Percentiles rank a stretch among this genome's conserved stretches.
phyloP scores from a whole-genome alignment of 2,888 invertebrate genomes.

The Pimpla rufipes region DNA sequence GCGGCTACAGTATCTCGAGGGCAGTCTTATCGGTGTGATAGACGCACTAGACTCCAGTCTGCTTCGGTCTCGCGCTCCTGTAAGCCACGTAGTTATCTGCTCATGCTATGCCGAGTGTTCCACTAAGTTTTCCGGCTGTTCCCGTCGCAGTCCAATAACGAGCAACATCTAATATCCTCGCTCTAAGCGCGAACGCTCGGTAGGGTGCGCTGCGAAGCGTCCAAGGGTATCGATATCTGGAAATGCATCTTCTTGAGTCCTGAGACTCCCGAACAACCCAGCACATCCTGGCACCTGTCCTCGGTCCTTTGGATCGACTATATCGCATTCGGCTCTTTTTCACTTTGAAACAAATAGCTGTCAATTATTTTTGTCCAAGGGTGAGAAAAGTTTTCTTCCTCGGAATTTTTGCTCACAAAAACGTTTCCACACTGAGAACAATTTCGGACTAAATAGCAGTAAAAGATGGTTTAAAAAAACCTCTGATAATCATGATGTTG shows the following conservation, averaged over 20 bases:
- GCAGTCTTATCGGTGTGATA: conserved; percentile 55
- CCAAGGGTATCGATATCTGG: conserved; percentile 62
- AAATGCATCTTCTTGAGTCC: conserved; percentile 36
- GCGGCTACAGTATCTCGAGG: conserved; percentile 30
- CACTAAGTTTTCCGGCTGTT: conserved; percentile 40
- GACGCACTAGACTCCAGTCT: conserved; percentile 47
- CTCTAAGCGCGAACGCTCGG: conserved; percentile 50
- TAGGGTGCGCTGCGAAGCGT: conserved; percentile 14
- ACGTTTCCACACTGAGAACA: too few relatives aligned
- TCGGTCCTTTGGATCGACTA: too few relatives aligned
- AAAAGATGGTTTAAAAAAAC: too few relatives aligned
- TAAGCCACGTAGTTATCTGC: background rate
- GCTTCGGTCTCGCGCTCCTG: conserved; percentile 22
- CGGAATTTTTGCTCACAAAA: too few relatives aligned
- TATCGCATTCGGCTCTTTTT: too few relatives aligned
- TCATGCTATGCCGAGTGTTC: conserved; percentile 35
- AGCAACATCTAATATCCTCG: conserved; percentile 61
- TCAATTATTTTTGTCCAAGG: too few relatives aligned
- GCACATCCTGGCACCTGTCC: too few relatives aligned
- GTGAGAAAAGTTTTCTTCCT: too few relatives aligned
- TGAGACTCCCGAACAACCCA: conserved; percentile 15
- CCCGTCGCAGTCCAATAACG: conserved; percentile 56
- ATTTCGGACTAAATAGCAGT: too few relatives aligned
- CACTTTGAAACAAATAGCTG: too few relatives aligned
- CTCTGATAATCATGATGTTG: too few relatives aligned